These are phyloP conservation scores for Trichomalopsis sarcophagae DNA, from an alignment of 1,140 invertebrate species.

Conservation along the genomic window DNA sequence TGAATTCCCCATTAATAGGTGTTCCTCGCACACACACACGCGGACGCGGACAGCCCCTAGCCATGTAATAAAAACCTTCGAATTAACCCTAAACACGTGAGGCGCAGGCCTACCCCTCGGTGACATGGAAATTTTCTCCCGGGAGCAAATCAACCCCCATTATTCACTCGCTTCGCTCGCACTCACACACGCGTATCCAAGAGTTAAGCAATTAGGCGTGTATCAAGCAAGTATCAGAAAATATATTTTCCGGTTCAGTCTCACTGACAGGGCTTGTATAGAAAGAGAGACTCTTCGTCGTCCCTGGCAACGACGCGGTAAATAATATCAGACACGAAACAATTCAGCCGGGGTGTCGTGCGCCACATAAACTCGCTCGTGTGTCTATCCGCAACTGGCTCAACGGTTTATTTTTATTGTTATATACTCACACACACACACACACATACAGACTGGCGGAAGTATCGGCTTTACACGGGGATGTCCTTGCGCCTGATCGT, in stretches of 20 bases:
- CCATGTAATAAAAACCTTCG: neutral
- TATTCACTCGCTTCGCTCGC: neutral
- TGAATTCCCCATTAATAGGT: too few relatives aligned
- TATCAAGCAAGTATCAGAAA: constrained; percentile 37
- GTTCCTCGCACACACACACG: too few relatives aligned
- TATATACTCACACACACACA: neutral
- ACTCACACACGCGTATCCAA: neutral
- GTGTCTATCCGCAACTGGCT: neutral
- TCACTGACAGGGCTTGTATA: neutral
- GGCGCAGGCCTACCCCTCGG: neutral
- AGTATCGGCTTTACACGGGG: neutral
- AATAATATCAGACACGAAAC: constrained; percentile 46
- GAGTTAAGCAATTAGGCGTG: constrained; percentile 43
- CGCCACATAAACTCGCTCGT: constrained; percentile 7
- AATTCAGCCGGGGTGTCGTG: constrained; percentile 27
- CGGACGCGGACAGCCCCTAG: neutral
- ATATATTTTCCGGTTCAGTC: constrained; percentile 39
- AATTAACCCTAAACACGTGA: neutral
- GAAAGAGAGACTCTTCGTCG: neutral
- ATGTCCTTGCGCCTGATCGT: neutral
- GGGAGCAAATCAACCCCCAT: constrained; percentile 15
- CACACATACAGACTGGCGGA: too few relatives aligned
- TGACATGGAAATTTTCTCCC: constrained; percentile 18
- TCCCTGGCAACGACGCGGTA: constrained; percentile 41
- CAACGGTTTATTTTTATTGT: neutral